A percentile compares a stretch with the other conserved stretches of the same genome.
These are phyloP conservation scores for Enoplosus armatus DNA, from an alignment of 2,797 vertebrate species.

Conservation along the genomic window DNA sequence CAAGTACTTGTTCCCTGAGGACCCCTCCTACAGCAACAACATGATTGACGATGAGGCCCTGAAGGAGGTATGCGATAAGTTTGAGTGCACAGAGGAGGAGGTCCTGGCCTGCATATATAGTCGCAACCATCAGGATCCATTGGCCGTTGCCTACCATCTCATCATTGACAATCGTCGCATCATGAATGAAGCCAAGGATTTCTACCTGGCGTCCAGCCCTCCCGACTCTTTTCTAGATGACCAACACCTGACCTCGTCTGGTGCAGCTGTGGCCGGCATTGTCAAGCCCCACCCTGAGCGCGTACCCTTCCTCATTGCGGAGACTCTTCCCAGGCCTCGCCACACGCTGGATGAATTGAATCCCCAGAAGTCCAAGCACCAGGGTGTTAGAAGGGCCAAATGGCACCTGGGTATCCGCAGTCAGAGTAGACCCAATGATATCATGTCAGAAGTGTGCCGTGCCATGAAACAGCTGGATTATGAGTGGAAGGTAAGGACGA, in stretches of 20 bases:
- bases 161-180: slow-evolving; percentile 99
- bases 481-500: slow-evolving; percentile 95
- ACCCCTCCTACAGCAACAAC: slow-evolving; percentile 95
- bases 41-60: slow-evolving; percentile 99
- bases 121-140: slow-evolving; percentile 95
- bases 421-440: slow-evolving; percentile 97
- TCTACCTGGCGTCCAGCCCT: slow-evolving; percentile 97
- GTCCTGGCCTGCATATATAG: slow-evolving; percentile 95
- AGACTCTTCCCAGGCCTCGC: slow-evolving; percentile 90
- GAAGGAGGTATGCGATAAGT: slow-evolving; percentile 99
- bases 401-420: slow-evolving; percentile 99
- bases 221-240: slow-evolving; percentile 97
- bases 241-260: slow-evolving; percentile 85
- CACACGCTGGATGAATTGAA: slow-evolving; percentile 98
- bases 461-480: slow-evolving; percentile 99
- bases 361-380: slow-evolving; percentile 98
- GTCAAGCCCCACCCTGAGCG: slow-evolving; percentile 94
- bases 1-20: slow-evolving; percentile 98
- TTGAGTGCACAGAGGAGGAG: slow-evolving; percentile 97
- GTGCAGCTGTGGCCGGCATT: slow-evolving; percentile 50
- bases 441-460: slow-evolving; percentile 98
- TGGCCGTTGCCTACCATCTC: slow-evolving; percentile 97
- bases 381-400: slow-evolving; percentile 96
- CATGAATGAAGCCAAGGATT: slow-evolving; percentile 99
- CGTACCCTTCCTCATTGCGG: slow-evolving; percentile 93